These are phyloP conservation scores for Orchestes rusci DNA, from an alignment of 2,888 invertebrate species.

Conservation along the genomic window DNA sequence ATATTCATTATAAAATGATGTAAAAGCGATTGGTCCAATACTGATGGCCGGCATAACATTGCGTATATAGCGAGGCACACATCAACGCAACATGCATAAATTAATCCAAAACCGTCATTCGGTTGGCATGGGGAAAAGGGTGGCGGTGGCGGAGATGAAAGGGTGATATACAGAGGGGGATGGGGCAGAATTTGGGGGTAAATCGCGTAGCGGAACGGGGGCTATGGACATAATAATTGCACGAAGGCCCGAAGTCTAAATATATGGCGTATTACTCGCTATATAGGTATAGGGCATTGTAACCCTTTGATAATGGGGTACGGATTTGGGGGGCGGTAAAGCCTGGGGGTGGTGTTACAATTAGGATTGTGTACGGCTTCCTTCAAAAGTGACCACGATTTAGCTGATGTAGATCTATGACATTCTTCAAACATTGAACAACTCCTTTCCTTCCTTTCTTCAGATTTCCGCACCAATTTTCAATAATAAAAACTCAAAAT, in stretches of 20 bases:
- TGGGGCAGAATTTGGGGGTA: constrained; percentile 20
- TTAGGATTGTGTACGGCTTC: constrained; percentile 1
- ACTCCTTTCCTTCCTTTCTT: no score
- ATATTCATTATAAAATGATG: no score
- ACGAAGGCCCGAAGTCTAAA: constrained; percentile 11
- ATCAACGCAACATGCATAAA: constrained; percentile 24
- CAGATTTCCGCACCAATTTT: no score
- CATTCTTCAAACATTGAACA: no score
- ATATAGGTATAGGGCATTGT: constrained; percentile 7
- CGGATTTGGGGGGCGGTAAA: neutral
- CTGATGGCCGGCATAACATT: no score
- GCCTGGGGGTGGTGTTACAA: neutral
- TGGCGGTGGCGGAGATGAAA: constrained; percentile 6
- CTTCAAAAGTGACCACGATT: no score
- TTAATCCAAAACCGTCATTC: constrained; percentile 22
- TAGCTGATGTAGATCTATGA: no score
- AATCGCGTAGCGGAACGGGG: constrained; percentile 19
- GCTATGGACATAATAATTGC: constrained; percentile 17
- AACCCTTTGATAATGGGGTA: constrained; percentile 13
- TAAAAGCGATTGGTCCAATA: constrained; percentile 18
- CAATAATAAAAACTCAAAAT: no score
- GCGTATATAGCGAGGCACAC: no score
- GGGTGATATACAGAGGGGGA: constrained; percentile 9
- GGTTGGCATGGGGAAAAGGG: constrained; percentile 15
- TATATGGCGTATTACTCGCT: constrained; percentile 17